Percentiles rank a stretch among this genome's conserved stretches.
These are phyloP conservation scores for Sternarchorhynchus goeldii DNA, from an alignment of 2,797 vertebrate genomes.

Conservation along the genomic window DNA sequence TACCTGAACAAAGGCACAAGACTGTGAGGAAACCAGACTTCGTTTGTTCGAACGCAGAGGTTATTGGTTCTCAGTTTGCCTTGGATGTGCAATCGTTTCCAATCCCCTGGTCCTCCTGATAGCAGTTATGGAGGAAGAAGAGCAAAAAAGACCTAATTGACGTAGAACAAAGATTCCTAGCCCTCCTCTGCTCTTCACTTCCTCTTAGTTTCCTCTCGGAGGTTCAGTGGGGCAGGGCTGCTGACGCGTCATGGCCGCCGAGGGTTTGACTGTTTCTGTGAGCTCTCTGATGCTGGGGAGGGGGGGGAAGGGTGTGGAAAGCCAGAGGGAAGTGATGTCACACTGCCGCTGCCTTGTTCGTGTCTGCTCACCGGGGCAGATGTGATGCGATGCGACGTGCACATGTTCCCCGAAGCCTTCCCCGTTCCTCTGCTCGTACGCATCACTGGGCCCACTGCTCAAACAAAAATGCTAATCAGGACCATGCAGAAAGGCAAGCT, in stretches of 20 bases:
- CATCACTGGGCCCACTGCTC: constrained; percentile 62
- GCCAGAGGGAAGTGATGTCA: background rate
- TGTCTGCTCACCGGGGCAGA: constrained; percentile 63
- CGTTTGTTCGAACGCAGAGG: too few species aligned
- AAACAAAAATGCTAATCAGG: constrained; percentile 42
- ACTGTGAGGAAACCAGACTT: background rate
- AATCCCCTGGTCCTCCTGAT: background rate
- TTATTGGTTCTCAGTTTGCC: too few species aligned
- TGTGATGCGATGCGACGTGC: constrained; percentile 74
- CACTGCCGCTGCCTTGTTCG: constrained; percentile 8
- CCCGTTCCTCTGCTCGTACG: constrained; percentile 16
- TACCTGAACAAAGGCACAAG: constrained; percentile 1
- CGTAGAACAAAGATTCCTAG: too few species aligned
- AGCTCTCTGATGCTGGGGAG: background rate
- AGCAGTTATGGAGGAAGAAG: background rate
- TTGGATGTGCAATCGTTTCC: background rate
- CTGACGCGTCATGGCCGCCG: background rate
- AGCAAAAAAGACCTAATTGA: background rate
- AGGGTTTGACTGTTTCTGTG: background rate
- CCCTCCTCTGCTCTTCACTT: background rate
- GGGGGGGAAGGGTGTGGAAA: background rate
- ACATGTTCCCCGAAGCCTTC: constrained; percentile 51
- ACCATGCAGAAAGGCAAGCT: constrained; percentile 46
- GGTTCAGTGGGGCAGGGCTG: background rate
- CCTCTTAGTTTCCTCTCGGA: background rate